Conservation (phyloP, 2,888 invertebrate genomes). For the Ceraclea dissimilis region DNA sequence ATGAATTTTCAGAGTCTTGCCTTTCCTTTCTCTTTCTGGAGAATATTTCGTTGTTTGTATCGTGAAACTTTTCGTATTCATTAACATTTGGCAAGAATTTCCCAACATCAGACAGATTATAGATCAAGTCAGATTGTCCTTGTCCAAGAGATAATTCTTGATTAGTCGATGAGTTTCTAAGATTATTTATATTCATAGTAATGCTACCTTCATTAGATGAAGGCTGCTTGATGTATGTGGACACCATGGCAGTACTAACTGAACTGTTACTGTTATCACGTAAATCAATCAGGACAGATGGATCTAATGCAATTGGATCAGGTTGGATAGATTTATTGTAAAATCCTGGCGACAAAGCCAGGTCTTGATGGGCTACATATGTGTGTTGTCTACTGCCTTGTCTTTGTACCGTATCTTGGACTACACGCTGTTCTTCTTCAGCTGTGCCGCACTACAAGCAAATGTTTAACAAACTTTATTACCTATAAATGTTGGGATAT, state of each 20-base stretch:
- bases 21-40: conserved; percentile 56
- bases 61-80: conserved; percentile 19
- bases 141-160: conserved; percentile 5
- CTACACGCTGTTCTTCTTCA: conserved; percentile 16
- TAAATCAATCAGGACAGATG: conserved; percentile 1
- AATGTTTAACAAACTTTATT: background rate
- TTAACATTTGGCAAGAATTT: conserved; percentile 22
- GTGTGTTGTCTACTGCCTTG: conserved; percentile 6
- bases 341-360: conserved; percentile 6
- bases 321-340: conserved; percentile 6
- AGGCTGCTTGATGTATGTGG: conserved; percentile 16
- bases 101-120: conserved; percentile 22
- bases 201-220: conserved; percentile 12
- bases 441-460: conserved; percentile 17
- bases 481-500: background rate
- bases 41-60: conserved; percentile 29
- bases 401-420: conserved; percentile 9
- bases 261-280: background rate
- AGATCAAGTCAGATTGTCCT: conserved; percentile 18
- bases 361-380: conserved; percentile 12
- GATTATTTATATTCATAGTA: conserved; percentile 7
- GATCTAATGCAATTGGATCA: conserved; percentile 1
- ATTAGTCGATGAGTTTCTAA: background rate
- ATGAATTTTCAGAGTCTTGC: conserved; percentile 51
- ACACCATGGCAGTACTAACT: background rate